Base-by-base conservation (phyloP, 2,797 vertebrate species). In the Paratrypauchen microcephalus region DNA sequence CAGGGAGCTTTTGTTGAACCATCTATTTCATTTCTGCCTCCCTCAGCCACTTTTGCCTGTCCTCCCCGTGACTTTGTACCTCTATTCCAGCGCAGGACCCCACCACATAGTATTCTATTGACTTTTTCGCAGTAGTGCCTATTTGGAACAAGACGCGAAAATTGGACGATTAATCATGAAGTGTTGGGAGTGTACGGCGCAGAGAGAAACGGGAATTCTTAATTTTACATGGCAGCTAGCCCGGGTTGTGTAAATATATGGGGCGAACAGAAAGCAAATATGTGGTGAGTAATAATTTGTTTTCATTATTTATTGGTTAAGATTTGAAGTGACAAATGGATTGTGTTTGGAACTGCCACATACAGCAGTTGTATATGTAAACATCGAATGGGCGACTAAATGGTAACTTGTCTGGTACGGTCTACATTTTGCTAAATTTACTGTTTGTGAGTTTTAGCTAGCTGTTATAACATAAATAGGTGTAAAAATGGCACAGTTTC, bases 11-110 rank as follows among this genome's bases (percentile, higher is more conserved):
- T 56, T 32, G 64, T 75, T 68, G 71, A 77, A 70, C 66, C 68
- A 83, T 86, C 82, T 79, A 76, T 90, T 88, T 84, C 77, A 71
- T 77, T 55, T 83, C 86, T 80, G 66, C 79, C 71, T 77, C 71
- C 73, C 75, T 87, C 80, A 85, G 86, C 78, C 71, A 74, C 66
- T 86, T 83, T 74, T 12, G 50, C 23, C 58, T 75, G 83, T 75
- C 83, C 84, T 88, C 75, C 77, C 19, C 26, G 54, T 1, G 77
- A 81, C 81, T 85, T 81, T 84, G 73, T 55, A 16, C 75, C 74
- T 74, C 65, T 68, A 66, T 73, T 65, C 60, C 71, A 24, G 77
- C 65, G 72, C 72, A 58, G 72, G 62, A 12, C 39, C 55, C 47
- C 69, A 76, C 68, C 16, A 18, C 26, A 56, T 65, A 74, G 56